A percentile compares a stretch with the other conserved stretches of the same genome.
These are phyloP conservation scores for Petrosia ficiformis DNA, from an alignment of 37 sponge, comb jelly and placozoan genomes.

Conservation along the genomic window DNA sequence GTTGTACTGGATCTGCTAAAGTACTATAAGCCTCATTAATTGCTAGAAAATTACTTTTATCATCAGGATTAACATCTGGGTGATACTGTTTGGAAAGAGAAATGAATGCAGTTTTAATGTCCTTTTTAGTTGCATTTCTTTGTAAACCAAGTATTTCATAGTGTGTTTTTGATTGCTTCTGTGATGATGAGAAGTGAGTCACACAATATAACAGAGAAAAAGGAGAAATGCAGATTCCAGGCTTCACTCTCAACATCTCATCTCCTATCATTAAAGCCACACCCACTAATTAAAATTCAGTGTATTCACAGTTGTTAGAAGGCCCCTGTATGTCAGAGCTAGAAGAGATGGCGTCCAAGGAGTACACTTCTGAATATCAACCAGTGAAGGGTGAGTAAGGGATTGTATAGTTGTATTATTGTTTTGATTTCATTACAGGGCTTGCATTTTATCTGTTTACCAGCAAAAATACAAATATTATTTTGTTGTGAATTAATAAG, in stretches of 20 bases:
- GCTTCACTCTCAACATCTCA: too few species aligned
- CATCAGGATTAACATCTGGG: conserved; percentile 57
- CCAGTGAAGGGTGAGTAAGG: conserved; percentile 1
- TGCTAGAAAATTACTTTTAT: conserved; percentile 22
- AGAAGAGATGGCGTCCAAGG: not conserved
- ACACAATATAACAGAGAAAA: too few species aligned
- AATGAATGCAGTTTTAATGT: conserved; percentile 50
- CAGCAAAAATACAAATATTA: too few species aligned
- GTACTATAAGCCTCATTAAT: conserved; percentile 60
- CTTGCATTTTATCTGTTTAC: too few species aligned
- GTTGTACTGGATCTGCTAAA: conserved; percentile 18
- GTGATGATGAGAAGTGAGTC: not conserved
- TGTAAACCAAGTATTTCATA: conserved; percentile 47
- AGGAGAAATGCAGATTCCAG: too few species aligned
- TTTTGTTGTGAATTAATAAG: not conserved
- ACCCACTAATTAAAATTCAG: too few species aligned
- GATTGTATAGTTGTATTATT: not conserved
- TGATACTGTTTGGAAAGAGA: conserved; percentile 57
- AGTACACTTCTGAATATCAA: too few species aligned
- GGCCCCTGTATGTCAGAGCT: not conserved
- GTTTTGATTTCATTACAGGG: too few species aligned
- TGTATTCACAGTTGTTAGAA: too few species aligned
- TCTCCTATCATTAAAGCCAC: too few species aligned
- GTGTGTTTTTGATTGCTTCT: conserved; percentile 9
- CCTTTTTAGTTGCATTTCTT: conserved; percentile 29